Evolutionary conservation across 2,888 invertebrate species (phyloP).

Genomic region (Fragum whitleyi): DNA sequence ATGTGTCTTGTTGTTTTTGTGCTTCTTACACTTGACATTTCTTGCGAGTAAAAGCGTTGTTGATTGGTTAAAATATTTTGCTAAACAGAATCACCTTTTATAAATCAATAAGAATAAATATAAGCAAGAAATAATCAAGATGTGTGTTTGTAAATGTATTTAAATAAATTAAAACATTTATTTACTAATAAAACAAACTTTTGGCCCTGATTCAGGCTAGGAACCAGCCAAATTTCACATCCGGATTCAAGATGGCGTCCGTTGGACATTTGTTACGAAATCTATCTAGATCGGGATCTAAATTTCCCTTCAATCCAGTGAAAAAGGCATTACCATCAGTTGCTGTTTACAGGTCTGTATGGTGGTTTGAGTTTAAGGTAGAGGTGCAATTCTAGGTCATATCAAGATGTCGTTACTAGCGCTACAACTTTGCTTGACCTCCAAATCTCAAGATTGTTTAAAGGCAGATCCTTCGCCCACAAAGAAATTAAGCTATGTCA

Average conservation of each 20-base stretch:
- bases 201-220: neutral
- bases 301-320: slow-evolving; percentile 55
- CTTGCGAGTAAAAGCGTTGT: neutral
- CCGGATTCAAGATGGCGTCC: slow-evolving; percentile 73
- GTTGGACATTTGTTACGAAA: slow-evolving; percentile 73
- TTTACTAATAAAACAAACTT: no score
- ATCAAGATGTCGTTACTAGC: no score
- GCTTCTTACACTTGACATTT: slow-evolving; percentile 15
- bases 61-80: slow-evolving; percentile 20
- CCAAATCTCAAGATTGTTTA: no score
- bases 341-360: slow-evolving; percentile 42
- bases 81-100: neutral
- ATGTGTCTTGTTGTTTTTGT: slow-evolving; percentile 18
- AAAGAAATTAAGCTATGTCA: no score
- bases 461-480: no score
- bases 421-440: no score
- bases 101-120: no score
- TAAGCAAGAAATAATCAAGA: no score
- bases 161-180: no score
- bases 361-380: no score
- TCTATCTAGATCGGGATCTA: slow-evolving; percentile 55
- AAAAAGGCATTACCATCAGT: slow-evolving; percentile 52
- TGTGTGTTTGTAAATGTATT: no score
- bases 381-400: no score
- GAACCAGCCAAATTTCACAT: slow-evolving; percentile 5